Base-by-base conservation (phyloP, 2,113 vertebrate genomes). In the Prunella himalayana region DNA sequence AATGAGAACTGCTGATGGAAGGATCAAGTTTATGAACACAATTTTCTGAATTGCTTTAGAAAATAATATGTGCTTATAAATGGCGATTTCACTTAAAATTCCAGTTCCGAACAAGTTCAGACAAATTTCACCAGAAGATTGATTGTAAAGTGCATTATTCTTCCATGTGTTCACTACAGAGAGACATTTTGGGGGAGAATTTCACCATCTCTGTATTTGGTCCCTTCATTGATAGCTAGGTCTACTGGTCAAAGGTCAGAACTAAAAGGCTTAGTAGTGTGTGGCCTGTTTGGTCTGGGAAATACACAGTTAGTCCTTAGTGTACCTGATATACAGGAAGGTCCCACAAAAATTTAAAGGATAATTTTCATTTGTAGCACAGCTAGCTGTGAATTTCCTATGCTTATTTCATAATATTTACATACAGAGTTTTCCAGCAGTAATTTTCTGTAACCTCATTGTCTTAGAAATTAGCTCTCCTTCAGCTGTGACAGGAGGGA, bases 21-120 rank as follows among this genome's bases (percentile, higher is more conserved):
- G 3, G n/a, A 19, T 30, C 9, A 33, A 27, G 17, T 77, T 9
- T 42, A 35, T 2, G 2, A 90, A 33, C 2, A 2, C 3, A 1
- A 57, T 35, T 31, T 80, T 31, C 14, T 81, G 13, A 57, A 14
- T 37, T 24, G 2, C 5, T 77, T 70, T 45, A 66, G 19, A 51
- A 76, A 68, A 15, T 30, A 47, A 24, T 10, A 15, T 2, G 0
- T 68, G 3, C 60, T 64, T 61, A 9, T 37, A 68, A 60, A 30
- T 76, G 1, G 2, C 21, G 1, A 47, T 77, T 88, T 86, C 41
- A 39, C 18, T 42, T 80, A 28, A n/a, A 82, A 41, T 70, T 82
- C 1, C 33, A 54, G 49, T 75, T 83, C 11, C 51, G 44, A 82
- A 31, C 7, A 56, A 68, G 24, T 41, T 76, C 14, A 64, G 73